Conservation (phyloP, 2,113 vertebrate genomes). For the Cyanistes caeruleus region DNA sequence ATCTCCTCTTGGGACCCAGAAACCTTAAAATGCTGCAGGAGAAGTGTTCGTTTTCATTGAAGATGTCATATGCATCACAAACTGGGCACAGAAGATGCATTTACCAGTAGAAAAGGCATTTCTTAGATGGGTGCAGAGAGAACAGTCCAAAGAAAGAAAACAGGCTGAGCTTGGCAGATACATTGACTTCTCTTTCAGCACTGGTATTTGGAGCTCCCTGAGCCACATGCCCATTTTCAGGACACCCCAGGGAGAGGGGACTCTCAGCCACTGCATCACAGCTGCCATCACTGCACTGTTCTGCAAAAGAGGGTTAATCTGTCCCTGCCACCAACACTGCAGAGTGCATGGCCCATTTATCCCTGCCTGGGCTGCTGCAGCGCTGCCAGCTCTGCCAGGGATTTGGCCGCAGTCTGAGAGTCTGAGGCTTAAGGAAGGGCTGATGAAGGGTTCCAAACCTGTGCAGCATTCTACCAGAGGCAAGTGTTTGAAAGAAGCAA, state of each 20-base stretch:
- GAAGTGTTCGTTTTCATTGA: background rate
- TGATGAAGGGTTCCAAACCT: background rate
- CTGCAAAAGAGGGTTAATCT: constrained; percentile 54
- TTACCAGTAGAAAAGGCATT: background rate
- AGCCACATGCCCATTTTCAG: background rate
- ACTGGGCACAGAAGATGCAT: background rate
- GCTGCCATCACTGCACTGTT: background rate
- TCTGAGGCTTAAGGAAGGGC: background rate
- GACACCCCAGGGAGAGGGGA: background rate
- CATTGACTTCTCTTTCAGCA: background rate
- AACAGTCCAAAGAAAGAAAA: background rate
- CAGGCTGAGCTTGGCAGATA: background rate
- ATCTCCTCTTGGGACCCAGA: background rate
- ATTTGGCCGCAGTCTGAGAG: background rate
- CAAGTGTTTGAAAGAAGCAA: background rate
- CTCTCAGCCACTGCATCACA: background rate
- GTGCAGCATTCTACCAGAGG: background rate
- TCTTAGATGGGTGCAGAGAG: background rate
- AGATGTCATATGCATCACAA: background rate
- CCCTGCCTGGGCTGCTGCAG: background rate
- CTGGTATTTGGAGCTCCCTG: background rate
- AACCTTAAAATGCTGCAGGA: background rate
- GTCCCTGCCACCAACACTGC: background rate
- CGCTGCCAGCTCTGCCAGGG: background rate
- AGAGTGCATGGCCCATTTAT: constrained; percentile 47